Base-by-base conservation (phyloP, 2,888 invertebrate species). In the Catocala sponsa region DNA sequence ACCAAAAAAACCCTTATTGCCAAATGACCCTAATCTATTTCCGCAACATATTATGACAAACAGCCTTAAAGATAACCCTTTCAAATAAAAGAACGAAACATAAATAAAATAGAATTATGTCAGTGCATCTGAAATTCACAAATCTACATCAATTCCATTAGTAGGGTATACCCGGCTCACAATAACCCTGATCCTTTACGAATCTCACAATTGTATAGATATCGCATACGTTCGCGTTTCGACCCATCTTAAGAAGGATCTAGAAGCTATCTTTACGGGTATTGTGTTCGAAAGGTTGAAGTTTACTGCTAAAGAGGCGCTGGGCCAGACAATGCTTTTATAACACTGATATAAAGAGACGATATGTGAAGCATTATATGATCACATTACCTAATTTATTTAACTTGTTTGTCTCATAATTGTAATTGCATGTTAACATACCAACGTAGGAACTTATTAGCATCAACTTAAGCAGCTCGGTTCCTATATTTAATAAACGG, bases 121-220 rank as follows among this genome's bases (percentile, higher is more conserved):
- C 48, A 48, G 48, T 48, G 32, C 48, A 48, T 48, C n/a, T 48
- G 25, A 48, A 48, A 46, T 46, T 46, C 46, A 15, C 46, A 46
- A 15, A 46, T 46, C 46, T 46, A 46, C 46, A 48, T 48, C 48
- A 32, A 48, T 48, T 48, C 48, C 33, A 48, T 48, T 48, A 48
- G 48, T 10, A 5, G n/a, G n/a, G 48, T 32, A 48, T 48, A 25
- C 48, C 5, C 15, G 7, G 11, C 33, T 25, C 32, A 48, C 48
- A 48, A 48, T 48, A 48, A 9, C 11, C 48, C 12, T 33, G 48
- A 48, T 48, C 48, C 47, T 10, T 48, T 33, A 48, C 33, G 48
- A 33, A n/a, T 48, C 32, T 32, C 32, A 25, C 48, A 48, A 48
- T 48, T 48, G 48, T 48, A 33, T 33, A 32, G 48, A 48, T 48